Percentiles rank a stretch among this genome's conserved stretches.
These are phyloP conservation scores for Camponotus vicinus DNA, from an alignment of 1,140 invertebrate genomes.

Conservation along the genomic window DNA sequence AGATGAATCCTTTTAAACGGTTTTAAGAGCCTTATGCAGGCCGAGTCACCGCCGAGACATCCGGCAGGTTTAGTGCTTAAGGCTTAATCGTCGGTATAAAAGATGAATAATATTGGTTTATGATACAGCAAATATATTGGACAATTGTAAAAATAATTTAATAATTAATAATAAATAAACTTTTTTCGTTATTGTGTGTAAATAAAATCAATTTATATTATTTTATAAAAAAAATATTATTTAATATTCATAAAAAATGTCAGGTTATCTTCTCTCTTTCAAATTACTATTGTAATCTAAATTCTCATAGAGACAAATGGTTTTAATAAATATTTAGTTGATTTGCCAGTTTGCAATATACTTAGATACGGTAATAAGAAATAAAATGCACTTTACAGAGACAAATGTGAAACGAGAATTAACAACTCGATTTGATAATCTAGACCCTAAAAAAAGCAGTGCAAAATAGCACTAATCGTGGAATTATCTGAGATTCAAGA, in stretches of 20 bases:
- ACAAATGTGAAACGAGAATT: constrained; percentile 8
- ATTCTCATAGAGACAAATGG: background rate
- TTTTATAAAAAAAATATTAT: too few relatives aligned
- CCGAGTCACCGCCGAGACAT: background rate
- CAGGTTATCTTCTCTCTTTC: background rate
- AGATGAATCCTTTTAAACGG: constrained; percentile 17
- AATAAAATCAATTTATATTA: background rate
- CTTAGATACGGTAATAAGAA: background rate
- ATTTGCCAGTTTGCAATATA: background rate
- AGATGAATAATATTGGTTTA: background rate
- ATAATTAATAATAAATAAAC: background rate
- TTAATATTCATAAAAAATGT: background rate
- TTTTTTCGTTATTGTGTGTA: background rate
- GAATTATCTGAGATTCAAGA: background rate
- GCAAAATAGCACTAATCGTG: constrained; percentile 6
- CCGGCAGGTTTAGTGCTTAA: background rate
- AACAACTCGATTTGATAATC: constrained; percentile 16
- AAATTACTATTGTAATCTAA: background rate
- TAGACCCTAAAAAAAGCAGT: background rate
- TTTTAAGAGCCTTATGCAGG: constrained; percentile 6
- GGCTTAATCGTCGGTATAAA: background rate
- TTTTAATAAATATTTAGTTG: background rate
- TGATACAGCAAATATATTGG: background rate
- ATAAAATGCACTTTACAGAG: background rate
- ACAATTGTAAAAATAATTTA: background rate